phyloP scores from a whole-genome alignment of 2,113 vertebrate species.

The Monopterus albus region DNA sequence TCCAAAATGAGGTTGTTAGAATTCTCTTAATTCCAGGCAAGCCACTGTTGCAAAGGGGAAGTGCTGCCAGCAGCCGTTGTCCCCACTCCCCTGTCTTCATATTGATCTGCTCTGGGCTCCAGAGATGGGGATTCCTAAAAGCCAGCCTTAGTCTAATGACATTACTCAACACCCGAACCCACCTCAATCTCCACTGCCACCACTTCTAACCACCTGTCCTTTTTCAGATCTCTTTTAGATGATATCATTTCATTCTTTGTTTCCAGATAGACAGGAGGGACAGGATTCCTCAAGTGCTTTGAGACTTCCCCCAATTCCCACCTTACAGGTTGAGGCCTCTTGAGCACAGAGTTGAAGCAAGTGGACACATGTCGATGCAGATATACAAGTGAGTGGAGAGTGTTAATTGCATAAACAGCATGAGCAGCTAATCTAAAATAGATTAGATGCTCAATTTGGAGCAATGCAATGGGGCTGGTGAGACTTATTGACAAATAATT shows the following conservation, averaged over 20 bases:
- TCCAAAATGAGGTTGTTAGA: slow-evolving; percentile 57
- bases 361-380: slow-evolving; percentile 45
- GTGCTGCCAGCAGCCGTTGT: slow-evolving; percentile 47
- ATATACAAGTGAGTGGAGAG: slow-evolving; percentile 13
- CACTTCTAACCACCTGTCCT: slow-evolving; percentile 12
- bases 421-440: slow-evolving; percentile 29
- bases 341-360: slow-evolving; percentile 51
- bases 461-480: slow-evolving; percentile 8
- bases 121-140: slow-evolving; percentile 71
- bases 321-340: slow-evolving; percentile 51
- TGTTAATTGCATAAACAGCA: slow-evolving; percentile 34
- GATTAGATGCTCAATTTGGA: slow-evolving; percentile 21
- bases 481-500: slow-evolving; percentile 49
- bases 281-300: slow-evolving; percentile 63
- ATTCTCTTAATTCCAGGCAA: slow-evolving; percentile 60
- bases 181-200: slow-evolving; percentile 1
- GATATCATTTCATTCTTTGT: slow-evolving; percentile 72
- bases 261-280: slow-evolving; percentile 41
- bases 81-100: slow-evolving; percentile 47
- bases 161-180: slow-evolving; percentile 50
- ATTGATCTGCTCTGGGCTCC: slow-evolving; percentile 63
- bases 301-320: slow-evolving; percentile 65
- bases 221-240: slow-evolving; percentile 50
- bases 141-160: slow-evolving; percentile 57
- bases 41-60: slow-evolving; percentile 46